Conservation (phyloP, 35 echinoderm and acorn worm species). For the Amphiura filiformis region DNA sequence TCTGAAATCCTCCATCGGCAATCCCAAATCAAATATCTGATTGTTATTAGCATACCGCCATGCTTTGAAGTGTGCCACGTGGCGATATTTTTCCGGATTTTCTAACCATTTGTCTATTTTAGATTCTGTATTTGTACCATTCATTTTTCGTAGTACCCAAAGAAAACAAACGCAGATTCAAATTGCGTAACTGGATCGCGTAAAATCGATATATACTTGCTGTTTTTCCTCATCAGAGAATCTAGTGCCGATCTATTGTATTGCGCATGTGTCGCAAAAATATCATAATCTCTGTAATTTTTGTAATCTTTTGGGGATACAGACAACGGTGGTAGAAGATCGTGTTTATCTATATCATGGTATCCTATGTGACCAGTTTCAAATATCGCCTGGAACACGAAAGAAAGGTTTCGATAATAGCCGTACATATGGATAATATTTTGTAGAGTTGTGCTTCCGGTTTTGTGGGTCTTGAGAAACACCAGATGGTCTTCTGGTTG, state of each 20-base stretch:
- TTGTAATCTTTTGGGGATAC: neutral
- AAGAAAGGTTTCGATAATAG: constrained; percentile 51
- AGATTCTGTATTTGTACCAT: neutral
- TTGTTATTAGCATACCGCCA: constrained; percentile 4
- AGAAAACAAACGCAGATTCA: constrained; percentile 78
- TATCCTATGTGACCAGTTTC: neutral
- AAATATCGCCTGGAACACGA: constrained; percentile 29
- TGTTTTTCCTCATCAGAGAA: constrained; percentile 30
- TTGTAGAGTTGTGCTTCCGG: constrained; percentile 60
- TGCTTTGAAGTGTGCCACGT: neutral
- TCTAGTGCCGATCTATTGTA: constrained; percentile 52
- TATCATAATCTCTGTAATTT: constrained; percentile 30
- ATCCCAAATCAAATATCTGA: neutral
- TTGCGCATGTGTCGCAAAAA: constrained; percentile 49
- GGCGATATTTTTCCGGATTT: no score
- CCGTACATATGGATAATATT: constrained; percentile 63
- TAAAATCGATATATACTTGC: constrained; percentile 71
- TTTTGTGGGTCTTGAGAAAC: constrained; percentile 87
- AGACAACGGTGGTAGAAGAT: neutral
- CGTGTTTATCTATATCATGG: neutral
- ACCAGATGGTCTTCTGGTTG: constrained; percentile 27
- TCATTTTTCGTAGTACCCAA: constrained; percentile 38
- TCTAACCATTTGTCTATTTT: neutral
- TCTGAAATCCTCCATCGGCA: neutral
- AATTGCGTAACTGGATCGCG: constrained; percentile 59